These are phyloP conservation scores for Dipus sagitta DNA, from an alignment of 2,797 vertebrate genomes.

Conservation along the genomic window DNA sequence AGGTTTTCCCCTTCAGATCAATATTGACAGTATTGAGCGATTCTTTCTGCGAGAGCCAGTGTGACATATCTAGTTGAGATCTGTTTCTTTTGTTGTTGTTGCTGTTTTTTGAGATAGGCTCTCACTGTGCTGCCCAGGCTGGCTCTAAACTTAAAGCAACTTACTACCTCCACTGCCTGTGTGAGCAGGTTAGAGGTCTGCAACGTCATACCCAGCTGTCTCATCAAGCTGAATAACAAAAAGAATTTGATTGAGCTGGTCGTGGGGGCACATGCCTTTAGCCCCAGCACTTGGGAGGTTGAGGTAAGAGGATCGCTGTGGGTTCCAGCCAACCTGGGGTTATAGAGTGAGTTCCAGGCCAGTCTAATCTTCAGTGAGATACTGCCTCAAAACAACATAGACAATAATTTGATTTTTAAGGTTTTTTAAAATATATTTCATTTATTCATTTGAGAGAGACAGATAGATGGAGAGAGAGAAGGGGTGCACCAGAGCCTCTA, in stretches of 20 bases:
- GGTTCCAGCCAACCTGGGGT: too few species aligned
- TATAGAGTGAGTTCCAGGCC: too few species aligned
- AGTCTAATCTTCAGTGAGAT: too few species aligned
- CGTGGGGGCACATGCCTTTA: neutral
- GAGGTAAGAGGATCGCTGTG: too few species aligned
- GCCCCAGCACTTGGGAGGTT: too few species aligned
- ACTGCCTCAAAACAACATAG: too few species aligned
- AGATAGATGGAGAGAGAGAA: too few species aligned
- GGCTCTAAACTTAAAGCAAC: neutral
- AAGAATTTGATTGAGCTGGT: neutral
- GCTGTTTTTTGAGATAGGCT: neutral
- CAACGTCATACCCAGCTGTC: neutral
- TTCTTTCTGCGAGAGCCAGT: neutral
- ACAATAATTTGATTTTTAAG: too few species aligned
- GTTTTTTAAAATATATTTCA: too few species aligned
- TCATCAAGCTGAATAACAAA: constrained; percentile 10
- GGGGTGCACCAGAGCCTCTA: too few species aligned
- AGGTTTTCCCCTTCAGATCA: neutral
- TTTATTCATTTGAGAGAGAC: too few species aligned
- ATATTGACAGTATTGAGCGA: neutral
- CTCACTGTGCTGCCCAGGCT: neutral
- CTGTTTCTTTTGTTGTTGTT: too few species aligned
- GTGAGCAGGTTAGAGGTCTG: neutral
- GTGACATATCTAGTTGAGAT: neutral
- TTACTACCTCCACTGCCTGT: neutral